Base-by-base conservation (phyloP, 2,888 invertebrate species). In the Sicus ferrugineus region DNA sequence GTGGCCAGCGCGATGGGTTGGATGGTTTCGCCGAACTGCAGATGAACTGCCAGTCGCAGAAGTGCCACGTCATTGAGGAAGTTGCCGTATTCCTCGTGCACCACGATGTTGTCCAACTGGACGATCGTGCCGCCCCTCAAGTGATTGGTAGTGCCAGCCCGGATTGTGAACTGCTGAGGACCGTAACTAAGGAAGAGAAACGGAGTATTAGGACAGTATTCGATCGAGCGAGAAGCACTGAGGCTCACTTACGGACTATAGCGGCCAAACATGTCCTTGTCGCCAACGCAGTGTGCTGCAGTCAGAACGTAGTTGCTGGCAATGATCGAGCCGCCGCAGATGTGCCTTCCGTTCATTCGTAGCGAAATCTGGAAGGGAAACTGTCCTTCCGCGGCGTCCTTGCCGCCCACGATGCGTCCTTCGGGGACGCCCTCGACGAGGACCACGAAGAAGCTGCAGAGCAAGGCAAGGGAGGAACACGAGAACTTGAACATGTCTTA, bases 281-380 rank as follows among this genome's bases (percentile, higher is more conserved):
- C 26, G 26, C 50, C 50, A 19, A 84, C 81, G 72, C 82, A 82
- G 67, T 83, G 83, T 0, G 81, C 84, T 16, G 84, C 81, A 0
- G 83, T 83, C 16, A 83, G 67, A n/a, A 77, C 69, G 52, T 69
- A 75, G 14, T 67, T 69, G 21, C 72, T 59, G n/a, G 70, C 75
- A 50, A 83, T 68, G 38, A 83, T 70, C 0, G 78, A 77, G 21
- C 78, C 84, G 28, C 80, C 81, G 42, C 84, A 84, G n/a, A 73
- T 62, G 70, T 82, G 81, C 2, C 77, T 77, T 38, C 77, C 67
- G 9, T 68, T 68, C 0, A 73, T 74, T 52, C 80, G 78, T 58
- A 85, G 42, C 0, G 86, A 85, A 2, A 83, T 75, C 75, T 83
- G 84, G 75, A 83, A 80, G 0, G 86, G 85, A 73, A 83, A 82